phyloP scores from a whole-genome alignment of 2,888 invertebrate species.

The Tetragonula carbonaria region DNA sequence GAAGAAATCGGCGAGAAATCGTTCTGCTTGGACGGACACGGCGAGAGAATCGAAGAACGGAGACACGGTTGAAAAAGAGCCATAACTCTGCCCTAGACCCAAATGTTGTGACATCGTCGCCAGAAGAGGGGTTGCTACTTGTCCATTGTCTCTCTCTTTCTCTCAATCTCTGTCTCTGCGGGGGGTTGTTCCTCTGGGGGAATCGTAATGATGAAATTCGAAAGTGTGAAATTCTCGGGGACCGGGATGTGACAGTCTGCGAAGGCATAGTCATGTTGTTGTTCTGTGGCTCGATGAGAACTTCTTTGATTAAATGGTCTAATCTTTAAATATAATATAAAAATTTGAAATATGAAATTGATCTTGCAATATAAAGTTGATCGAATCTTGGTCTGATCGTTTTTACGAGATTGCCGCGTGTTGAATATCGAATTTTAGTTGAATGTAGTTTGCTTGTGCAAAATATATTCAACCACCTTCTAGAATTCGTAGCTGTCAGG shows the following conservation, averaged over 20 bases:
- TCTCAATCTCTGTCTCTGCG: slow-evolving; percentile 33
- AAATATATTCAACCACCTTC: too few species aligned
- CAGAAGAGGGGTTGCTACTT: slow-evolving; percentile 40
- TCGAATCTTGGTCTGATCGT: too few species aligned
- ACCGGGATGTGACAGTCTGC: neutral
- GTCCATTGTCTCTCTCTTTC: slow-evolving; percentile 48
- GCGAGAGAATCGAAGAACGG: slow-evolving; percentile 34
- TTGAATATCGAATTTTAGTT: too few species aligned
- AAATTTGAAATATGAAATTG: too few species aligned
- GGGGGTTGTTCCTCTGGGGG: slow-evolving; percentile 37
- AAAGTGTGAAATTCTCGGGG: slow-evolving; percentile 42
- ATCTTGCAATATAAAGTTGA: too few species aligned
- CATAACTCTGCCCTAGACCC: slow-evolving; percentile 73
- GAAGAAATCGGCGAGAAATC: slow-evolving; percentile 43
- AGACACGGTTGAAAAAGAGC: slow-evolving; percentile 59
- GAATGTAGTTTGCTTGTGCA: too few species aligned
- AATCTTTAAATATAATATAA: too few species aligned
- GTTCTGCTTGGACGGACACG: slow-evolving; percentile 38
- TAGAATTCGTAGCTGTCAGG: too few species aligned
- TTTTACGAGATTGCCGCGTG: too few species aligned
- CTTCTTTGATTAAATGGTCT: too few species aligned
- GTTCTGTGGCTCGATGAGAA: neutral
- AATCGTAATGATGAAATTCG: slow-evolving; percentile 19
- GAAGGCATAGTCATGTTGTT: neutral
- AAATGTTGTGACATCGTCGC: slow-evolving; percentile 82